Conservation (phyloP, 2,888 invertebrate genomes). For the Drosophila lacicola region DNA sequence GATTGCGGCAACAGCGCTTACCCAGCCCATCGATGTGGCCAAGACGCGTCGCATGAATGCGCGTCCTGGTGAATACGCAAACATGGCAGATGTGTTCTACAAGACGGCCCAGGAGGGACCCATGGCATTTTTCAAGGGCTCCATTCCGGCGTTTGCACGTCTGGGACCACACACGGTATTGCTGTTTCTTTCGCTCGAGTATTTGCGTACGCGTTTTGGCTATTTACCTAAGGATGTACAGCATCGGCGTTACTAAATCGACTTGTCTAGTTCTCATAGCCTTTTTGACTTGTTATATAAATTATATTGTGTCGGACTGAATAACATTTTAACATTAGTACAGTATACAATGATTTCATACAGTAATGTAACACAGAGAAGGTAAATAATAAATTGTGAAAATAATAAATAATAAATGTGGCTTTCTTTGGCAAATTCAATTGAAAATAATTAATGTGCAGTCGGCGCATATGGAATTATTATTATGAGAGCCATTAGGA, state of each 20-base stretch:
- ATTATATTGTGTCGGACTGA: background rate
- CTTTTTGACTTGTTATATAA: too few relatives aligned
- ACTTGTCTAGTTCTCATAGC: background rate
- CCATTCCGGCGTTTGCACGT: slow-evolving; percentile 96
- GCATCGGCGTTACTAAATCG: background rate
- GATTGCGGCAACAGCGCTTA: slow-evolving; percentile 86
- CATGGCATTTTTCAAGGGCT: slow-evolving; percentile 97
- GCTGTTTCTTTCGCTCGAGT: slow-evolving; percentile 97
- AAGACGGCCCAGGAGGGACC: slow-evolving; percentile 95
- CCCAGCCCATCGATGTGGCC: slow-evolving; percentile 98
- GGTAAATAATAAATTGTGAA: background rate
- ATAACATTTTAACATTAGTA: too few relatives aligned
- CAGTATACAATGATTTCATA: too few relatives aligned
- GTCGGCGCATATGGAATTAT: slow-evolving; percentile 19
- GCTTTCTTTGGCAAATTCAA: slow-evolving; percentile 1
- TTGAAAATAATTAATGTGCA: slow-evolving; percentile 15
- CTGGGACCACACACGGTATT: slow-evolving; percentile 98
- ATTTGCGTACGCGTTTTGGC: slow-evolving; percentile 93
- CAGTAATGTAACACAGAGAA: too few relatives aligned
- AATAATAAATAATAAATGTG: slow-evolving; percentile 2
- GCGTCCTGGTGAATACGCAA: slow-evolving; percentile 93
- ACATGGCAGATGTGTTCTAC: slow-evolving; percentile 89
- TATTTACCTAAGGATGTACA: slow-evolving; percentile 50
- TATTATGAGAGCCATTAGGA: slow-evolving; percentile 44
- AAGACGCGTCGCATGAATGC: slow-evolving; percentile 99